Conservation (phyloP, 2,797 vertebrate species). For the Sebastes steindachneri region DNA sequence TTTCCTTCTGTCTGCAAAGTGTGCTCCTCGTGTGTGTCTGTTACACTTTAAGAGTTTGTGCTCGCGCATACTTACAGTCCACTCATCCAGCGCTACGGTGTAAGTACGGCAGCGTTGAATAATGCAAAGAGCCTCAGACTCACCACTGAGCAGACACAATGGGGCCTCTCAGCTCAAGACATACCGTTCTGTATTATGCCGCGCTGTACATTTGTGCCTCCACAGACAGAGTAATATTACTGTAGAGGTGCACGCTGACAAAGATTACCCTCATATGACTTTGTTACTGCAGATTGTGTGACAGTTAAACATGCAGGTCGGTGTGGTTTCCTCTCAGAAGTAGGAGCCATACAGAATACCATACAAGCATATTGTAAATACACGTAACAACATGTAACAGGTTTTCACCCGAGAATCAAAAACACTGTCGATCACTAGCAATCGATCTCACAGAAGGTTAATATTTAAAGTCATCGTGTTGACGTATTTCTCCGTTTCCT, state of each 20-base stretch:
- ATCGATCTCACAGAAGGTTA: constrained; percentile 15
- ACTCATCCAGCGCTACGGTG: constrained; percentile 48
- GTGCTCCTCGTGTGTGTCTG: constrained; percentile 4
- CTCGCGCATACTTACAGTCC: constrained; percentile 51
- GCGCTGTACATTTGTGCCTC: constrained; percentile 32
- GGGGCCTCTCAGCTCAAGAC: constrained; percentile 63
- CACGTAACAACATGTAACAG: background rate
- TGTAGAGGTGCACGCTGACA: constrained; percentile 10
- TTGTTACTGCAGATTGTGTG: background rate
- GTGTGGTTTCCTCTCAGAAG: constrained; percentile 11
- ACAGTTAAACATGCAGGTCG: background rate
- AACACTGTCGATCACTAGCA: background rate
- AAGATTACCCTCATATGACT: constrained; percentile 17
- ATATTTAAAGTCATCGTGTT: constrained; percentile 26
- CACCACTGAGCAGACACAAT: constrained; percentile 63
- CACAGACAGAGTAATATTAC: constrained; percentile 6
- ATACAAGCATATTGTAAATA: background rate
- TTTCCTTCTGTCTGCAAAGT: constrained; percentile 13
- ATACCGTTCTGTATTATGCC: constrained; percentile 31
- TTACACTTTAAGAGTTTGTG: constrained; percentile 29
- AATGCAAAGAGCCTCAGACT: constrained; percentile 66
- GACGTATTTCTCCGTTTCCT: constrained; percentile 33
- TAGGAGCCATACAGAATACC: background rate
- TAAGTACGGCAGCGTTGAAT: constrained; percentile 72
- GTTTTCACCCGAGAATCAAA: background rate